phyloP scores from a whole-genome alignment of 2,888 invertebrate genomes.

The Leptinotarsa haldemani region DNA sequence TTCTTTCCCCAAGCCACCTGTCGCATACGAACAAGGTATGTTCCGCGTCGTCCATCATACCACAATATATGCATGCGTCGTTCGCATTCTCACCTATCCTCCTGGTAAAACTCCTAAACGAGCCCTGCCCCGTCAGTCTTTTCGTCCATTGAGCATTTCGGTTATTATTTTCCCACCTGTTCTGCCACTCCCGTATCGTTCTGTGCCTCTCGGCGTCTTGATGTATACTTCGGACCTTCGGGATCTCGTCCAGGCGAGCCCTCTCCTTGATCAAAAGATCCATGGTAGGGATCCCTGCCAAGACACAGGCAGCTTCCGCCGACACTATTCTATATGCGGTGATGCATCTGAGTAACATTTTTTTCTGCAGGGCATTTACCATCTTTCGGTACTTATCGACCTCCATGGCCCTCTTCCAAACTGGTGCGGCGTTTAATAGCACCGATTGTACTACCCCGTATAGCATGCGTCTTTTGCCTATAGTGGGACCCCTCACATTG shows the following conservation, averaged over 20 bases:
- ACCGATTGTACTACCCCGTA: no score
- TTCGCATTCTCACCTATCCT: not conserved
- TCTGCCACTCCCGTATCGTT: conserved; percentile 11
- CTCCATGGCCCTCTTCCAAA: no score
- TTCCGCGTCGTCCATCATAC: not conserved
- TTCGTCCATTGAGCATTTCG: conserved; percentile 12
- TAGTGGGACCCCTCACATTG: no score
- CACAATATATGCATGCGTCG: not conserved
- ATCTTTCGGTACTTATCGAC: no score
- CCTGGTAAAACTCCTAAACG: not conserved
- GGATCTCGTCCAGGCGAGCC: not conserved
- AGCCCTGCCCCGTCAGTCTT: conserved; percentile 17
- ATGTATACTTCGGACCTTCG: not conserved
- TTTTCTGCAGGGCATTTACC: no score
- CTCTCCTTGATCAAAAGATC: conserved; percentile 34
- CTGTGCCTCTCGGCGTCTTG: conserved; percentile 10
- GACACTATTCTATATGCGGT: no score
- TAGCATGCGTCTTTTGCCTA: no score
- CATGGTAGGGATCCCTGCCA: no score
- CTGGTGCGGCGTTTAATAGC: no score
- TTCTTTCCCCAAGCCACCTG: not conserved
- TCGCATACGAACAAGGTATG: not conserved
- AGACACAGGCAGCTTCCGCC: no score
- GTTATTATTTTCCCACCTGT: conserved; percentile 10
- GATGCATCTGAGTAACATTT: no score